Conservation (phyloP, 2,797 vertebrate genomes). For the Neosilurus mollespiculum region DNA sequence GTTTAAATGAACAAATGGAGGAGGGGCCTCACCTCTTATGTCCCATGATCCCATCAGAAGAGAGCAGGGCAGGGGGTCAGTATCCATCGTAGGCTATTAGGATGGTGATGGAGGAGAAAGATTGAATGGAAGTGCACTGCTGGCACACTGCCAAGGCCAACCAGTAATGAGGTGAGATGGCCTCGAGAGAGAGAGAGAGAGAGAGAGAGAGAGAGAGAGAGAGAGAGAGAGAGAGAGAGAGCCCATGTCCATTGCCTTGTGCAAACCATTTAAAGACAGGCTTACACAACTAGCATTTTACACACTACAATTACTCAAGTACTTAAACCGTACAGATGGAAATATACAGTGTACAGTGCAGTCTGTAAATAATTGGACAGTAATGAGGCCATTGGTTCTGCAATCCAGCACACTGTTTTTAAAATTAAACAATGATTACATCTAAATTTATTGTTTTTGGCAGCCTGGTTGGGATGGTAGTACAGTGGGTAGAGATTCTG, state of each 20-base stretch:
- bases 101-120: slow-evolving; percentile 43
- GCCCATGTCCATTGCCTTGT: not conserved
- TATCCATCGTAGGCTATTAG: slow-evolving; percentile 43
- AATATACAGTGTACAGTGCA: not conserved
- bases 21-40: slow-evolving; percentile 26
- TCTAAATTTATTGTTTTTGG: not conserved
- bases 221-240: not conserved
- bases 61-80: slow-evolving; percentile 43
- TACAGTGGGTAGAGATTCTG: not conserved
- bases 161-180: slow-evolving; percentile 53
- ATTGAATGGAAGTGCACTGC: slow-evolving; percentile 48
- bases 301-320: slow-evolving; percentile 4
- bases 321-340: slow-evolving; percentile 18
- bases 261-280: slow-evolving; percentile 7
- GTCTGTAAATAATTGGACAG: not conserved
- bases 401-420: not conserved
- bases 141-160: slow-evolving; percentile 45
- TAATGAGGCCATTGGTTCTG: not conserved
- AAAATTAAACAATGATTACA: not conserved
- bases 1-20: slow-evolving; percentile 28
- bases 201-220: slow-evolving; percentile 15
- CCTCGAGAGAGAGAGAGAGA: slow-evolving; percentile 13
- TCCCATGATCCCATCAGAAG: slow-evolving; percentile 43
- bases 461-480: too few species aligned
- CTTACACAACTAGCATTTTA: slow-evolving; percentile 13